A percentile compares a stretch with the other conserved stretches of the same genome.
Conservation (phyloP, 2,113 vertebrate genomes). For the Platysternon megacephalum region DNA sequence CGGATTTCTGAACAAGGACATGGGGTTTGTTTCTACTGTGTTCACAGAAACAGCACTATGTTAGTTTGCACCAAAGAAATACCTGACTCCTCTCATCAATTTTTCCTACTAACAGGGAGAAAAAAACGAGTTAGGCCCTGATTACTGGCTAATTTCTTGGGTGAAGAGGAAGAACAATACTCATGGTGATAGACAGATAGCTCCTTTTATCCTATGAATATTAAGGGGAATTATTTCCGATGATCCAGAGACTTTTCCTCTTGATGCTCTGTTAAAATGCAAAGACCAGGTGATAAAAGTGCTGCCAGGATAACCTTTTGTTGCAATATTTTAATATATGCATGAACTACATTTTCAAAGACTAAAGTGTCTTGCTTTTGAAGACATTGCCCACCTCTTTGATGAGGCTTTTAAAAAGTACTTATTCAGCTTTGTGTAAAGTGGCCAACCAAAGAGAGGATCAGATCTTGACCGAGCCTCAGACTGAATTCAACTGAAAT, state of each 20-base stretch:
- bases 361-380: not conserved
- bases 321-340: not conserved
- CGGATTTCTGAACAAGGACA: rapidly evolving
- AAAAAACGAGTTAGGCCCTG: not conserved
- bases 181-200: not conserved
- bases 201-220: not conserved
- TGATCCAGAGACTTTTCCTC: not conserved
- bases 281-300: not conserved
- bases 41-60: not conserved
- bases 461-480: not conserved
- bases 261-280: not conserved
- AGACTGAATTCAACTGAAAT: not conserved
- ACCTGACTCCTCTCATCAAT: rapidly evolving
- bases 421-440: not conserved
- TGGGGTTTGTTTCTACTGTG: rapidly evolving
- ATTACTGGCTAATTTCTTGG: not conserved
- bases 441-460: not conserved
- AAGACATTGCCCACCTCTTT: not conserved
- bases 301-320: not conserved
- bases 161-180: not conserved
- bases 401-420: not conserved
- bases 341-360: not conserved
- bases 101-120: not conserved
- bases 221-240: conserved; percentile 1
- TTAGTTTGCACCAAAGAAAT: rapidly evolving